These are phyloP conservation scores for Drosophila fungiperda DNA, from an alignment of 2,888 invertebrate genomes.

Conservation along the genomic window DNA sequence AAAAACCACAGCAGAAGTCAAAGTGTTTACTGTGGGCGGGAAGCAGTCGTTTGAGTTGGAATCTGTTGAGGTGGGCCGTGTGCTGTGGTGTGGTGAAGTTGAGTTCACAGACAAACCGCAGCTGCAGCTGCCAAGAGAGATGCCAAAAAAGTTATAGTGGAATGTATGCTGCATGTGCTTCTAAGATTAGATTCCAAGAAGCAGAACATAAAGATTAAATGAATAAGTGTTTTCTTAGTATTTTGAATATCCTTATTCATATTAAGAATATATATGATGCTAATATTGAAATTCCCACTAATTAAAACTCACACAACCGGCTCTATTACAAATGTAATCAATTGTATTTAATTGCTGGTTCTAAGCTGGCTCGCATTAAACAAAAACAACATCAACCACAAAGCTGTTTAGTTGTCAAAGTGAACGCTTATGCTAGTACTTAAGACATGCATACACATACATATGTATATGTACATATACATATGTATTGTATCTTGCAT, in stretches of 20 bases:
- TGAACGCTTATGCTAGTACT: slow-evolving; percentile 44
- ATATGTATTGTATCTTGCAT: slow-evolving; percentile 29
- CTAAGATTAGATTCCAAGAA: neutral
- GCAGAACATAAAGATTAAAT: neutral
- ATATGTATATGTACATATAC: neutral
- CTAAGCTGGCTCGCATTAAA: slow-evolving; percentile 40
- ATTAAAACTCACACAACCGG: slow-evolving; percentile 32
- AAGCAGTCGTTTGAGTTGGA: slow-evolving; percentile 54
- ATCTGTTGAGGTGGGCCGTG: slow-evolving; percentile 45
- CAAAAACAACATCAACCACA: slow-evolving; percentile 26
- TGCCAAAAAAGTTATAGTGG: slow-evolving; percentile 41
- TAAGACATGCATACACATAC: slow-evolving; percentile 16
- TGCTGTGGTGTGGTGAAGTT: slow-evolving; percentile 39
- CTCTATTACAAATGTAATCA: slow-evolving; percentile 42
- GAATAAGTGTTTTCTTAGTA: neutral
- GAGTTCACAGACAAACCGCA: slow-evolving; percentile 43
- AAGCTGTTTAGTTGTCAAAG: slow-evolving; percentile 58
- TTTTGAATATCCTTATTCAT: neutral
- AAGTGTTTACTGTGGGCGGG: slow-evolving; percentile 57
- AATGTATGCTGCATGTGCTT: neutral
- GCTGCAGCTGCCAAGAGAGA: slow-evolving; percentile 38
- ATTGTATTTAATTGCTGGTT: slow-evolving; percentile 56
- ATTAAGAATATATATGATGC: slow-evolving; percentile 4
- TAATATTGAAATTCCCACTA: slow-evolving; percentile 17
- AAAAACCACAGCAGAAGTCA: slow-evolving; percentile 48